A percentile compares a stretch with the other conserved stretches of the same genome.
phyloP scores from a whole-genome alignment of 2,797 vertebrate genomes.

The Anguilla megastoma region DNA sequence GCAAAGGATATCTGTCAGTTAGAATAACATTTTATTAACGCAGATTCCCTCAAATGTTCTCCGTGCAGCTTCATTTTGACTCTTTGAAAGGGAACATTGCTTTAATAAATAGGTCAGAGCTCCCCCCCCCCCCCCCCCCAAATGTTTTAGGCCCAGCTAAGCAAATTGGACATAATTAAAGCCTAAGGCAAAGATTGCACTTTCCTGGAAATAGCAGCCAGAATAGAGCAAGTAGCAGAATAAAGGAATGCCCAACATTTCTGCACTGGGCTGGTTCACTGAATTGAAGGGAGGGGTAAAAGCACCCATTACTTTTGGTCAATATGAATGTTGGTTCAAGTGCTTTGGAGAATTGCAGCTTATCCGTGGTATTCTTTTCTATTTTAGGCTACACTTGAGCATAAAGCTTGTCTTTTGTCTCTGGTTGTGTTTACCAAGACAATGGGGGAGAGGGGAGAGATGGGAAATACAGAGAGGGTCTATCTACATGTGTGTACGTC shows the following conservation, averaged over 20 bases:
- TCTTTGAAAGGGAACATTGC: slow-evolving; percentile 64
- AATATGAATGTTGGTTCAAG: slow-evolving; percentile 19
- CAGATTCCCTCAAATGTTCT: slow-evolving; percentile 34
- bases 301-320: neutral
- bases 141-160: slow-evolving; percentile 79
- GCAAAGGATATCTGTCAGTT: neutral
- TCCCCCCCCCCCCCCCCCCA: slow-evolving; percentile 62
- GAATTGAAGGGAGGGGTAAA: slow-evolving; percentile 4
- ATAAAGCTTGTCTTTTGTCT: neutral
- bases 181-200: slow-evolving; percentile 81
- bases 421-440: neutral
- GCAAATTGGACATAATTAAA: slow-evolving; percentile 85
- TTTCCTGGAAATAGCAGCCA: slow-evolving; percentile 76
- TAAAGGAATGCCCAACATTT: slow-evolving; percentile 55
- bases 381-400: slow-evolving; percentile 12
- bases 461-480: neutral
- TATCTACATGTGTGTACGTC: neutral
- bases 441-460: neutral
- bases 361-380: neutral
- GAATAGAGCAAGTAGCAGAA: slow-evolving; percentile 58
- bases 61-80: slow-evolving; percentile 34
- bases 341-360: slow-evolving; percentile 12
- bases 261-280: slow-evolving; percentile 51
- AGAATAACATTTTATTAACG: slow-evolving; percentile 6
- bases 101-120: slow-evolving; percentile 84